Percentiles rank a stretch among this genome's conserved stretches.
Evolutionary conservation across 2,888 invertebrate species (phyloP).

Genomic region (Tetramorium bicarinatum): DNA sequence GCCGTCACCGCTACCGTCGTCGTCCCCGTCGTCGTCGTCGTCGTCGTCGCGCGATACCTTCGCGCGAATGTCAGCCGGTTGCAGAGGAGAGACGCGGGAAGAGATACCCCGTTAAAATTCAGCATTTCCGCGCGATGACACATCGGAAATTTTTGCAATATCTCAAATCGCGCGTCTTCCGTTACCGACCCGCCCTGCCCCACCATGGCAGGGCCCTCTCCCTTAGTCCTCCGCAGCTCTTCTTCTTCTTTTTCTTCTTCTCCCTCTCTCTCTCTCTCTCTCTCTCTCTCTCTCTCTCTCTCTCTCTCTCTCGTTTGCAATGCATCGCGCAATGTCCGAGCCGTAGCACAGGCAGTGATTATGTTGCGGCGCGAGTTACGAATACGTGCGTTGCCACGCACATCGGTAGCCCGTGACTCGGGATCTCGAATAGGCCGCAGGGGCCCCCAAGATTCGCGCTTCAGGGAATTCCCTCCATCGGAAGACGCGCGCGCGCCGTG

Average conservation of each 20-base stretch:
- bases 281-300: background rate
- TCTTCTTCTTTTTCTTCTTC: background rate
- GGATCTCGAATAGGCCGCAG: constrained; percentile 12
- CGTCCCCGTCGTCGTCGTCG: background rate
- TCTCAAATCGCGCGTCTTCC: constrained; percentile 46
- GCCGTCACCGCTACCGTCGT: background rate
- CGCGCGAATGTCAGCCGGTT: constrained; percentile 34
- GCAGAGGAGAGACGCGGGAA: constrained; percentile 31
- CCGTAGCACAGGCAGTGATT: background rate
- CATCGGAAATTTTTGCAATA: constrained; percentile 57
- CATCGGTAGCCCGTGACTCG: constrained; percentile 11
- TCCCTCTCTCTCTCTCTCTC: background rate
- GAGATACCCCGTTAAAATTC: constrained; percentile 48
- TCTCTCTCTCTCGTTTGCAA: background rate
- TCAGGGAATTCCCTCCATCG: constrained; percentile 52
- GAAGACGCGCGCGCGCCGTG: constrained; percentile 43
- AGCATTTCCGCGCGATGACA: constrained; percentile 53
- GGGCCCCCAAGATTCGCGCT: background rate
- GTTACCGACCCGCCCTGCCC: background rate
- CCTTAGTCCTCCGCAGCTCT: constrained; percentile 5
- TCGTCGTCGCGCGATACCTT: constrained; percentile 6
- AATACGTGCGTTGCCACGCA: constrained; percentile 5
- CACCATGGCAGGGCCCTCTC: constrained; percentile 13
- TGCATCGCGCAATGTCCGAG: constrained; percentile 9
- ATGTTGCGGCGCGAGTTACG: background rate